Base-by-base conservation (phyloP, 2,888 invertebrate species). In the Zele albiditarsus region DNA sequence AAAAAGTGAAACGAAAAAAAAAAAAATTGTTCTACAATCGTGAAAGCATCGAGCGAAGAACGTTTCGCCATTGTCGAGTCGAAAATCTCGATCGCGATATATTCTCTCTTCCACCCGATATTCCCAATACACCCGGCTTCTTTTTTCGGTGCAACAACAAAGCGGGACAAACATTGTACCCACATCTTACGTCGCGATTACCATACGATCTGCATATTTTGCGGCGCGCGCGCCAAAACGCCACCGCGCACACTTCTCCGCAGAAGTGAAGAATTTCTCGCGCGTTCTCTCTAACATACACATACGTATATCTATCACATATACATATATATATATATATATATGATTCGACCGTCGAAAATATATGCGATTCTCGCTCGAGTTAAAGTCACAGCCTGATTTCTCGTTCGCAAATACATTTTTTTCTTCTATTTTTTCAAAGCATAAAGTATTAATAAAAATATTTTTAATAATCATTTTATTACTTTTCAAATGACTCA, bases 141-240 rank as follows among this genome's bases (percentile, higher is more conserved):
- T 46, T 27, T 27, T 67, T 66, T 66, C 57, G 73, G 79, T 77
- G 73, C 79, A 75, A 75, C 78, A 79, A 78, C 79, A 78, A 80
- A 76, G 80, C 82, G 82, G 12, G 38, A 85, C 83, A 83, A 80
- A 79, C 84, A 82, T 83, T 82, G 82, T 83, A 82, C 82, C 84
- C 82, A 82, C 82, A 82, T 83, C 85, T 85, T 79, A 82, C 80
- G 81, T 73, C 78, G 71, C 78, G 81, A 87, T 88, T 87, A 86
- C 83, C 87, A 87, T 87, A 86, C 84, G 83, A 87, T 87, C 86
- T 87, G 86, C 86, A 86, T 88, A 87, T 84, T 83, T 82, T 80
- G 79, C 38, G 49, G 68, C 27, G 27, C 62, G 60, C 42, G 63
- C 53, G 53, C 49, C 57, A 70, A 53, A 20, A 53, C 53, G 53